Evolutionary conservation across 1,140 invertebrate genomes (phyloP).

Genomic region (Palaemon carinicauda): DNA sequence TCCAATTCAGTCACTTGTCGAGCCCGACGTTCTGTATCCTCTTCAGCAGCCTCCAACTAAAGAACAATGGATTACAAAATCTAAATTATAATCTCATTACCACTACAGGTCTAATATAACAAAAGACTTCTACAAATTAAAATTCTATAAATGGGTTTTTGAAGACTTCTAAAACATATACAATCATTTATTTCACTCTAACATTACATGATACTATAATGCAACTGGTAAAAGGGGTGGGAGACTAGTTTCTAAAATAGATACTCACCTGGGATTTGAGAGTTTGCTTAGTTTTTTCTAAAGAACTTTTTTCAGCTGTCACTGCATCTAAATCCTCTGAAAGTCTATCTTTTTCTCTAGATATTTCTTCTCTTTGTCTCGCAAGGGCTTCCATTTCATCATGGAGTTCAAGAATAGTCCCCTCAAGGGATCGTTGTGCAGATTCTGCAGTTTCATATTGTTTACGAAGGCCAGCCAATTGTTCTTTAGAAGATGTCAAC

Average conservation of each 20-base stretch:
- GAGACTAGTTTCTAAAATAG: too few relatives aligned
- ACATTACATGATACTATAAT: too few relatives aligned
- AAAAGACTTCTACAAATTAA: too few relatives aligned
- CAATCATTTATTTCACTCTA: too few relatives aligned
- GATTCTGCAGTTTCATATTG: constrained; percentile 57
- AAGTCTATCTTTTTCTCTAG: constrained; percentile 57
- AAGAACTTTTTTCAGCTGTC: constrained; percentile 42
- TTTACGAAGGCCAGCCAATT: constrained; percentile 47
- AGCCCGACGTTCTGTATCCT: constrained; percentile 42
- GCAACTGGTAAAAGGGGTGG: too few relatives aligned
- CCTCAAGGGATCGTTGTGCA: constrained; percentile 40
- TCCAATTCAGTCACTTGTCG: constrained; percentile 52
- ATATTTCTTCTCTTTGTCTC: constrained; percentile 44
- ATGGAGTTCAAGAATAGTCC: constrained; percentile 55
- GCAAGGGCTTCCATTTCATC: constrained; percentile 54
- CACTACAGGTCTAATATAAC: too few relatives aligned
- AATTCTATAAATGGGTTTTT: too few relatives aligned
- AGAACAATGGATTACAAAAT: too few relatives aligned
- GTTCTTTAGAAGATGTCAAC: constrained; percentile 55
- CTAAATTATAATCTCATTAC: too few relatives aligned
- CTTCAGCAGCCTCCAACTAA: constrained; percentile 45
- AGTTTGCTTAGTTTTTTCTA: constrained; percentile 47
- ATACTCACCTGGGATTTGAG: constrained; percentile 51
- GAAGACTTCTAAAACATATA: too few relatives aligned
- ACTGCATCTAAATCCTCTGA: constrained; percentile 55